A percentile compares a stretch with the other conserved stretches of the same genome.
phyloP scores from a whole-genome alignment of 2,888 invertebrate species.

The Luperina nickerlii region DNA sequence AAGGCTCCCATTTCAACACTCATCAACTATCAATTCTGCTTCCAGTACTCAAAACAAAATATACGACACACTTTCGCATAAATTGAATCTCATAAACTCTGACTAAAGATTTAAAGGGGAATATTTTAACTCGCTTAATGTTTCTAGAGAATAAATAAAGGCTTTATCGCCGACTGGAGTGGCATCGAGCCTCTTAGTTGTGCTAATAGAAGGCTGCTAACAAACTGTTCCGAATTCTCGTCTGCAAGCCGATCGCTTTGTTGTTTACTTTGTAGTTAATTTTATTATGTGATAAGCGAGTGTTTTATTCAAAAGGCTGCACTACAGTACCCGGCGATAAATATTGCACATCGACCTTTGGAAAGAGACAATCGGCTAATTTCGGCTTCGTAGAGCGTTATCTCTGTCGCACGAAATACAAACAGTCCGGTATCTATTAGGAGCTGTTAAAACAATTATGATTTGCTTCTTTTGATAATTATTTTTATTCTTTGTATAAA shows the following conservation, averaged over 20 bases:
- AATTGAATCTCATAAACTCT: slow-evolving; percentile 57
- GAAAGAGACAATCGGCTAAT: too few relatives aligned
- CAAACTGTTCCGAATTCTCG: slow-evolving; percentile 56
- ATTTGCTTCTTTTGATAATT: too few relatives aligned
- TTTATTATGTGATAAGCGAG: slow-evolving; percentile 27
- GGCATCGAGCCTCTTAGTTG: slow-evolving; percentile 62
- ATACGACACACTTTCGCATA: slow-evolving; percentile 50
- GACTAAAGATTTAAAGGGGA: slow-evolving; percentile 60
- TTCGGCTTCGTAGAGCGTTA: too few relatives aligned
- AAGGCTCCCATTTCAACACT: slow-evolving; percentile 2
- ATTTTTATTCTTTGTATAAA: too few relatives aligned
- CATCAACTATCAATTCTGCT: slow-evolving; percentile 29
- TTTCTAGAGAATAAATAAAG: slow-evolving; percentile 63
- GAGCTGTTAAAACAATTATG: too few relatives aligned
- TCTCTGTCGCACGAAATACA: too few relatives aligned
- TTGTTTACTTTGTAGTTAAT: slow-evolving; percentile 30
- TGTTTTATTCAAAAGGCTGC: slow-evolving; percentile 14
- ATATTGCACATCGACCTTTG: too few relatives aligned
- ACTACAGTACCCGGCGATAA: too few relatives aligned
- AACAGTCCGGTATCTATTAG: too few relatives aligned
- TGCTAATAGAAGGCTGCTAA: slow-evolving; percentile 64
- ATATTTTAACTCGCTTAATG: slow-evolving; percentile 64
- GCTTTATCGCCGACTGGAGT: slow-evolving; percentile 61
- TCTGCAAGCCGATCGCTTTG: slow-evolving; percentile 59
- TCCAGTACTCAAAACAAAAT: slow-evolving; percentile 50